Percentiles rank a stretch among this genome's conserved stretches.
Conservation (phyloP, 2,797 vertebrate species). For the Chelonia mydas region DNA sequence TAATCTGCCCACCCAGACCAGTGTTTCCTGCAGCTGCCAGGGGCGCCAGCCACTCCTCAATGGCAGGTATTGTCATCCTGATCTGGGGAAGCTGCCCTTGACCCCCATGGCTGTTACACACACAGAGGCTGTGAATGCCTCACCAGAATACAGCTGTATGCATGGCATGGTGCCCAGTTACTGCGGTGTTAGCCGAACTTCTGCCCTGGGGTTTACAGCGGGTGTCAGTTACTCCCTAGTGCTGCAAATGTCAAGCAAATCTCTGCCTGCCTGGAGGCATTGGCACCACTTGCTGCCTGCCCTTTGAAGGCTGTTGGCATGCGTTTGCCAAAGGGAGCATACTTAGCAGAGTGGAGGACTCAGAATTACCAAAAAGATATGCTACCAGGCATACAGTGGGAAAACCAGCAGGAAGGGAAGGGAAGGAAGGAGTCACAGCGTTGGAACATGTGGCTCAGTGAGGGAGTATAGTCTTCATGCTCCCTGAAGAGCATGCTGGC, state of each 20-base stretch:
- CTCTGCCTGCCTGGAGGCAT: not conserved
- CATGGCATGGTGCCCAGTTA: not conserved
- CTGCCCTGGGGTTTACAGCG: not conserved
- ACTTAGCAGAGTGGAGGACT: not conserved
- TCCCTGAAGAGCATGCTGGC: not conserved
- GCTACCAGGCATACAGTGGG: constrained; percentile 47
- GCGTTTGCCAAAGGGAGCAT: not conserved
- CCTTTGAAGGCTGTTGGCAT: not conserved
- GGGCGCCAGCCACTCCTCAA: no score
- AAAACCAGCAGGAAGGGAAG: constrained; percentile 36
- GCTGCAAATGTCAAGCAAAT: no score
- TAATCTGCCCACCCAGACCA: no score
- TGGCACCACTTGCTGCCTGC: not conserved
- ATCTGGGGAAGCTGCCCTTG: not conserved
- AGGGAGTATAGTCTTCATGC: constrained; percentile 4
- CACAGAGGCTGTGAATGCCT: not conserved
- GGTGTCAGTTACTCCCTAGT: not conserved
- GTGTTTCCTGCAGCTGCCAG: no score
- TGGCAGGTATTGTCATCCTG: not conserved
- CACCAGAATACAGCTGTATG: not conserved
- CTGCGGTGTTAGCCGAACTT: not conserved
- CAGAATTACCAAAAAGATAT: constrained; percentile 15
- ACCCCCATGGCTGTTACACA: not conserved
- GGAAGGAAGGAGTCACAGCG: constrained; percentile 2
- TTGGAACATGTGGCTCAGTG: constrained; percentile 28